These are phyloP conservation scores for Chiroxiphia lanceolata DNA, from an alignment of 2,797 vertebrate genomes.

Conservation along the genomic window DNA sequence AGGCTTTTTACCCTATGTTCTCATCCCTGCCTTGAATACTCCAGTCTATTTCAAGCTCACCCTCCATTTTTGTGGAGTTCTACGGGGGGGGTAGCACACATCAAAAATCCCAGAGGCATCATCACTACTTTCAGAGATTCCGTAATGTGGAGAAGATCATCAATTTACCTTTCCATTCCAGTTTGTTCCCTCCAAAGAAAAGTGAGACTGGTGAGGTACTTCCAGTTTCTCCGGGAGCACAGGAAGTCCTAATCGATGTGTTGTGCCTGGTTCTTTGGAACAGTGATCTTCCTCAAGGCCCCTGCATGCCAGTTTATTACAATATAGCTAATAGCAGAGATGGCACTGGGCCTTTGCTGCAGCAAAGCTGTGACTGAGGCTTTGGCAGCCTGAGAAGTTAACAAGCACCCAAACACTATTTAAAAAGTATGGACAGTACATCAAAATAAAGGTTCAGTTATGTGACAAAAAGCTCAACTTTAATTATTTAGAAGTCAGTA, in stretches of 20 bases:
- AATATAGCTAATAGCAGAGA: neutral
- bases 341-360: neutral
- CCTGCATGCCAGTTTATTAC: neutral
- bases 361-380: neutral
- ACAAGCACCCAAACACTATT: neutral
- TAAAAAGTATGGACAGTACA: neutral
- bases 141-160: neutral
- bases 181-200: neutral
- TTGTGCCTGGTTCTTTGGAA: neutral
- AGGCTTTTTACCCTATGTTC: neutral
- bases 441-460: neutral
- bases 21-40: neutral
- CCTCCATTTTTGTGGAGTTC: neutral
- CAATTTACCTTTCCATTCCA: neutral
- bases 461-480: neutral
- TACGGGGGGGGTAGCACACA: neutral
- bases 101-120: neutral
- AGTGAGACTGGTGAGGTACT: neutral
- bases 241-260: neutral
- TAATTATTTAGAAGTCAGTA: neutral
- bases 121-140: neutral
- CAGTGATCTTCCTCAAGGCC: neutral
- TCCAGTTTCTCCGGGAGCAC: neutral
- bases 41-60: neutral
- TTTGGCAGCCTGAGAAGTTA: neutral